These are phyloP conservation scores for Athrips mouffetella DNA, from an alignment of 2,888 invertebrate genomes.

Conservation along the genomic window DNA sequence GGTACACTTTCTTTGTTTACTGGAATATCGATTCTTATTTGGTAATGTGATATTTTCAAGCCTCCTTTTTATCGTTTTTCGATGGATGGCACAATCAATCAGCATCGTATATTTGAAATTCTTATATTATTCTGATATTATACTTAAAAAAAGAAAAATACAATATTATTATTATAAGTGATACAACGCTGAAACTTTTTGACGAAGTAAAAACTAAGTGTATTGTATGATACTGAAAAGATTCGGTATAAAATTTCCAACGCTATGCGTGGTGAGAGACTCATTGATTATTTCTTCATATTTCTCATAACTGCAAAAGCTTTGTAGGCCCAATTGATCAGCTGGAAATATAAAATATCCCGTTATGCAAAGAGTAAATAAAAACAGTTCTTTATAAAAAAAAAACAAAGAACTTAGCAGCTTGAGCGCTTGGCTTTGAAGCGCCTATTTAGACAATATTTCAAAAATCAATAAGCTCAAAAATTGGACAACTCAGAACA, in stretches of 20 bases:
- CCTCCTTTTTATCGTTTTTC: neutral
- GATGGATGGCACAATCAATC: neutral
- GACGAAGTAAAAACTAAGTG: neutral
- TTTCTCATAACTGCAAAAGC: conserved; percentile 72
- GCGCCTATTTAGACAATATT: too few species aligned
- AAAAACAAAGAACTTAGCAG: too few species aligned
- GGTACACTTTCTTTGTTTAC: conserved; percentile 37
- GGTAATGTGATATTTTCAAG: neutral
- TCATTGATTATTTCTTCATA: conserved; percentile 70
- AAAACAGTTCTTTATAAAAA: too few species aligned
- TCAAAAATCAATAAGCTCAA: too few species aligned
- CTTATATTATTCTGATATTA: neutral
- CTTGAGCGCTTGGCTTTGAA: too few species aligned
- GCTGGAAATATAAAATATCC: too few species aligned
- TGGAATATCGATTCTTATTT: conserved; percentile 12
- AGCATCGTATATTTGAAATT: too few species aligned
- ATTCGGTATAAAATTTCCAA: too few species aligned
- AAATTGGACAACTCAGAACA: conserved; percentile 13
- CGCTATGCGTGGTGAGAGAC: too few species aligned
- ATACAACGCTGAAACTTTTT: neutral
- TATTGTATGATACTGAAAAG: neutral
- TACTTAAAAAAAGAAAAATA: too few species aligned
- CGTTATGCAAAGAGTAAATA: too few species aligned
- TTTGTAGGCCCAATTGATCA: conserved; percentile 75
- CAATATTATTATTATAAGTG: too few species aligned